Conservation (phyloP, 2,797 vertebrate species). For the Chaetophractus vellerosus region DNA sequence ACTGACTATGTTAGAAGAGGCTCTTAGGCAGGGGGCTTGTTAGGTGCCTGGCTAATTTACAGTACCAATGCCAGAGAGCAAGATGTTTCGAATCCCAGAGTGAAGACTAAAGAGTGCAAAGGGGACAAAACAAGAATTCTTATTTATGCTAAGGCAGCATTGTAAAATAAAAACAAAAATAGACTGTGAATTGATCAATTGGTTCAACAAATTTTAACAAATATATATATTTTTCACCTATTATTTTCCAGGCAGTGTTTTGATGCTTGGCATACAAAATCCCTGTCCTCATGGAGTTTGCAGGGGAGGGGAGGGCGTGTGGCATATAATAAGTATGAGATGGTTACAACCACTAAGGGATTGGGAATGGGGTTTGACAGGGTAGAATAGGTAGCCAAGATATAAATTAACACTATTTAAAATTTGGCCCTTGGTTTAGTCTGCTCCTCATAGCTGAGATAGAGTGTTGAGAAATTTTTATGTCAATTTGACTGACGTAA, state of each 20-base stretch:
- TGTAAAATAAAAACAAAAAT: constrained; percentile 43
- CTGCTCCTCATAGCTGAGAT: constrained; percentile 10
- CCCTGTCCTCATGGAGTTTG: not conserved
- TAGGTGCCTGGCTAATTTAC: constrained; percentile 12
- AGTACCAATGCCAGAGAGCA: constrained; percentile 14
- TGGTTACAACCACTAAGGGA: not conserved
- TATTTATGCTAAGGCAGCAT: not conserved
- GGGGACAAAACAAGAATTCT: not conserved
- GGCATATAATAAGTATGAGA: not conserved
- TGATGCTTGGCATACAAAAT: constrained; percentile 25
- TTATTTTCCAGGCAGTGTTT: constrained; percentile 25
- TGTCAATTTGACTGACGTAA: constrained; percentile 6
- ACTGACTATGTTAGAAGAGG: constrained; percentile 20
- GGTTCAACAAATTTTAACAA: not conserved
- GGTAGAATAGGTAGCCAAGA: not conserved
- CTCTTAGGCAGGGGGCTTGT: not conserved
- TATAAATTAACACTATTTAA: not conserved
- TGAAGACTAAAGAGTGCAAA: not conserved
- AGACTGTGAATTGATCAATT: constrained; percentile 30
- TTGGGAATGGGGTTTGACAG: not conserved
- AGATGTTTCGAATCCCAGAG: constrained; percentile 24
- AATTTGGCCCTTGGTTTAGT: not conserved
- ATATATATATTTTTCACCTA: not conserved
- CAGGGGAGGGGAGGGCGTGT: not conserved
- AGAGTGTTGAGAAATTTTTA: constrained; percentile 38